A percentile compares a stretch with the other conserved stretches of the same genome.
These are phyloP conservation scores for Temnothorax ravouxi DNA, from an alignment of 2,888 invertebrate species.

Conservation along the genomic window DNA sequence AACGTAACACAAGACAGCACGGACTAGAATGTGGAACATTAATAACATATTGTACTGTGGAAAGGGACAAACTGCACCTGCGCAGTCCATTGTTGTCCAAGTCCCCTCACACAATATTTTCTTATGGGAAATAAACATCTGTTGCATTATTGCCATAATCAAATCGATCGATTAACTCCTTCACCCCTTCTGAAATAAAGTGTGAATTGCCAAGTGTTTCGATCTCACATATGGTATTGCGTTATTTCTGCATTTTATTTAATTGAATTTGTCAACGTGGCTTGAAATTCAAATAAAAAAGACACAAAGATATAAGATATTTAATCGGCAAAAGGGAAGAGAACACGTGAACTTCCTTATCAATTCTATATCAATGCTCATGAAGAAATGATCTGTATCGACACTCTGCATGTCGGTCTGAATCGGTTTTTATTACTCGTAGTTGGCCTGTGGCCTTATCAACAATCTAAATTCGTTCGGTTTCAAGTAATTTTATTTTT, in stretches of 20 bases:
- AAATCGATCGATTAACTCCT: background rate
- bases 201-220: background rate
- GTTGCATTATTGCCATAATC: background rate
- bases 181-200: background rate
- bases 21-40: background rate
- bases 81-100: background rate
- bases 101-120: no score
- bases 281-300: background rate
- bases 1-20: background rate
- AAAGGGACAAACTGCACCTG: background rate
- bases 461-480: background rate
- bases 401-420: background rate
- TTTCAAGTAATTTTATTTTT: background rate
- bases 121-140: background rate
- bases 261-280: background rate
- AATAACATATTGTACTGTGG: background rate
- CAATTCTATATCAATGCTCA: background rate
- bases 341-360: background rate
- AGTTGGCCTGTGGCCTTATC: conserved; percentile 17
- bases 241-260: background rate
- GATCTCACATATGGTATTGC: background rate
- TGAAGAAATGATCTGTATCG: background rate
- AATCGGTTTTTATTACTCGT: background rate
- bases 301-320: background rate
- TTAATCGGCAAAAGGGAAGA: background rate